Evolutionary conservation across 2,888 invertebrate genomes (phyloP).

Genomic region (Synanthedon vespiformis): DNA sequence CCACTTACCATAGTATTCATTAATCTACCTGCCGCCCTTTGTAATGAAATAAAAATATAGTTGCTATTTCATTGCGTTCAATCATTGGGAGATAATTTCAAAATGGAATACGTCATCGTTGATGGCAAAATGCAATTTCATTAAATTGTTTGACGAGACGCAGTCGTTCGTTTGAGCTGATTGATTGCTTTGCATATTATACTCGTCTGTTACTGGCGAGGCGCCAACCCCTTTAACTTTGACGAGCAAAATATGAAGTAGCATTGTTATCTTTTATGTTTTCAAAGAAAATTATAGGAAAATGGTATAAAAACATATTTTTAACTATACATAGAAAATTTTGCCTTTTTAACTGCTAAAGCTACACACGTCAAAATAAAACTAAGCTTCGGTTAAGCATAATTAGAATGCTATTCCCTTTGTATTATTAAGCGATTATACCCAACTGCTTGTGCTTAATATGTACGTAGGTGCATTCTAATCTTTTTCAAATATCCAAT

Average conservation of each 20-base stretch:
- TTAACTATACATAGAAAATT: slow-evolving; percentile 3
- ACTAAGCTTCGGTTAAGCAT: too few relatives aligned
- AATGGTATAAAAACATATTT: background rate
- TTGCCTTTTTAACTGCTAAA: too few relatives aligned
- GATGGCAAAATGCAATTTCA: slow-evolving; percentile 6
- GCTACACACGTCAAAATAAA: too few relatives aligned
- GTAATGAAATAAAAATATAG: too few relatives aligned
- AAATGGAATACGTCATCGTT: background rate
- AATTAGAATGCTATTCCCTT: too few relatives aligned
- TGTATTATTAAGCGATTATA: too few relatives aligned
- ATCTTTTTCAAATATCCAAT: too few relatives aligned
- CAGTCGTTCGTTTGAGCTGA: slow-evolving; percentile 14
- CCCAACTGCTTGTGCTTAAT: slow-evolving; percentile 10
- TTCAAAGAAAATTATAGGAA: background rate
- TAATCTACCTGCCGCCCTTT: too few relatives aligned
- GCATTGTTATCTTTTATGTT: background rate
- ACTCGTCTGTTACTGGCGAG: background rate
- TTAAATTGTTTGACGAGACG: slow-evolving; percentile 7
- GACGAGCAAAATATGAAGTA: background rate
- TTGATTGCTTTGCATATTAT: slow-evolving; percentile 7
- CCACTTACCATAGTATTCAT: too few relatives aligned
- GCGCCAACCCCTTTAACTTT: background rate
- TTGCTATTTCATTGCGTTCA: too few relatives aligned
- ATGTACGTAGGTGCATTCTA: too few relatives aligned
- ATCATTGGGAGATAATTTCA: background rate